A percentile compares a stretch with the other conserved stretches of the same genome.
These are phyloP conservation scores for Penaeus japonicus DNA, from an alignment of 1,140 invertebrate genomes.

Conservation along the genomic window DNA sequence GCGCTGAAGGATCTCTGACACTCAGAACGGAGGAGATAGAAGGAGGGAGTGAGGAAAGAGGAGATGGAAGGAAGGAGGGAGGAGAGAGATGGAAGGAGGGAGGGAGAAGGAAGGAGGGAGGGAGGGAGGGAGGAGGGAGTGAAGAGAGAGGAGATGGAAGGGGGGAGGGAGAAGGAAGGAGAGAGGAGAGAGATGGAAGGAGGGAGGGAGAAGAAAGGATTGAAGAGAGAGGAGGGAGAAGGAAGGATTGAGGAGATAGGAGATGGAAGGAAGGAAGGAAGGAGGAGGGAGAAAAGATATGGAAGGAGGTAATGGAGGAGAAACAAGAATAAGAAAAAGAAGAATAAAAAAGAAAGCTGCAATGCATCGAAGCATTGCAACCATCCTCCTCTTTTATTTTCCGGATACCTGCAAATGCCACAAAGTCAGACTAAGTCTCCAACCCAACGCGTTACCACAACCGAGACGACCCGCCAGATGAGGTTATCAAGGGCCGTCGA, in stretches of 20 bases:
- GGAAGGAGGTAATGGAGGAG: background rate
- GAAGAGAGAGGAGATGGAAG: background rate
- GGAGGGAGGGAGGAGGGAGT: background rate
- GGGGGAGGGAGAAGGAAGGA: background rate
- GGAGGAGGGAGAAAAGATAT: background rate
- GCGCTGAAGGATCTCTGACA: no score
- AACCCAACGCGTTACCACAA: no score
- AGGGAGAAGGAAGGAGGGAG: background rate
- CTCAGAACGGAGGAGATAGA: background rate
- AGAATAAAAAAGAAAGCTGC: background rate
- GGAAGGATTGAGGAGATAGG: background rate
- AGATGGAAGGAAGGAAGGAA: background rate
- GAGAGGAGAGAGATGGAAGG: background rate
- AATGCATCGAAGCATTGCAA: background rate
- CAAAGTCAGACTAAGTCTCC: no score
- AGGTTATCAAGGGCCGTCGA: no score
- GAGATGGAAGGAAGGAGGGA: background rate
- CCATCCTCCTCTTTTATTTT: no score
- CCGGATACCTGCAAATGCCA: no score
- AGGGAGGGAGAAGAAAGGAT: background rate
- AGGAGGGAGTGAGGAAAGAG: background rate
- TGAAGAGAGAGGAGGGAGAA: slow-evolving; percentile 1
- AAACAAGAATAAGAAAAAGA: background rate
- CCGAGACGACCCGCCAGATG: background rate
- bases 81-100: no score